These are phyloP conservation scores for Bubo bubo DNA, from an alignment of 2,113 vertebrate genomes.

Conservation along the genomic window DNA sequence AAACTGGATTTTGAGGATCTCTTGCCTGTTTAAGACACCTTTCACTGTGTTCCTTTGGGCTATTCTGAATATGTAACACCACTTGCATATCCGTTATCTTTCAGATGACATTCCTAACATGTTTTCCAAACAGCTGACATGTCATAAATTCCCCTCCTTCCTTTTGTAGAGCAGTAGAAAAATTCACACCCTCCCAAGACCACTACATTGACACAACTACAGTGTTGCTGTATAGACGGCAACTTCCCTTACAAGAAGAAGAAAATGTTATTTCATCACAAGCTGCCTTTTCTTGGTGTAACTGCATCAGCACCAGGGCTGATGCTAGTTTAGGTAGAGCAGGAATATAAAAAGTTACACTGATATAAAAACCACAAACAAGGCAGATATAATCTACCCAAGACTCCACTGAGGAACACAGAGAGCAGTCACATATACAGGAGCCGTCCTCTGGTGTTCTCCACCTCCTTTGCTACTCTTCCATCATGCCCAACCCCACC, in stretches of 20 bases:
- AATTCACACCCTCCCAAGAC: neutral
- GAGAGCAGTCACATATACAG: neutral
- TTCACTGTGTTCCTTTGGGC: neutral
- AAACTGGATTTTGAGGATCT: neutral
- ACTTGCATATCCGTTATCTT: constrained; percentile 55
- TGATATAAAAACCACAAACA: neutral
- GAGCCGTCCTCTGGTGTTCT: neutral
- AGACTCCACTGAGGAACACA: neutral
- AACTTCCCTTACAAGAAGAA: neutral
- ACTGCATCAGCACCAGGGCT: neutral
- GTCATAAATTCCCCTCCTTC: constrained; percentile 42
- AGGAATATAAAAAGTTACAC: neutral
- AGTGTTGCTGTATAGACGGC: neutral
- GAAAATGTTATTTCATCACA: neutral
- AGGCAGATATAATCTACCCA: neutral
- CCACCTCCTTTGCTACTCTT: neutral
- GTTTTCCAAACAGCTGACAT: constrained; percentile 40
- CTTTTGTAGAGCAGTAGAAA: neutral
- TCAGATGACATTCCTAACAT: constrained; percentile 24
- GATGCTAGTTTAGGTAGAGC: neutral
- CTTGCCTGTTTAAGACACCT: neutral
- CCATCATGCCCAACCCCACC: neutral
- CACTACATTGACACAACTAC: neutral
- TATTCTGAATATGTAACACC: constrained; percentile 42
- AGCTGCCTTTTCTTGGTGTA: neutral